These are phyloP conservation scores for Microctenopoma stevenorrisi DNA, from an alignment of 2,797 vertebrate genomes.

Conservation along the genomic window DNA sequence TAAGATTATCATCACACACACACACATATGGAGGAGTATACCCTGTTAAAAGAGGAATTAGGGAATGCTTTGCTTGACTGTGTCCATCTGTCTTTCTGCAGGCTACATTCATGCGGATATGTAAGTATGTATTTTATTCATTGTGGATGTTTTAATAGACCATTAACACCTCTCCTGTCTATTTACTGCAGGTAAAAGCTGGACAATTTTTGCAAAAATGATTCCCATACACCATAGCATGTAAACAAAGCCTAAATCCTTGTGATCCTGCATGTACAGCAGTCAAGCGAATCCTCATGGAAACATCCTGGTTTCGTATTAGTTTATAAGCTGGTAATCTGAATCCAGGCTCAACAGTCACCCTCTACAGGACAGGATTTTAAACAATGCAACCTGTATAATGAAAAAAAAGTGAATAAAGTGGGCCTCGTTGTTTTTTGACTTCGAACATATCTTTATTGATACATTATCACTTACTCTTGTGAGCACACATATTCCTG, in stretches of 20 bases:
- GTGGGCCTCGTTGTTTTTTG: not conserved
- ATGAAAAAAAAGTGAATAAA: not conserved
- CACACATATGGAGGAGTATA: not conserved
- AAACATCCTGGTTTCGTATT: not conserved
- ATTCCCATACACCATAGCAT: not conserved
- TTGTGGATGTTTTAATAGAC: not conserved
- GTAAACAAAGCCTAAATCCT: not conserved
- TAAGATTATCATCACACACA: constrained; percentile 11
- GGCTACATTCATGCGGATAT: constrained; percentile 5
- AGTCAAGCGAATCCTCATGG: not conserved
- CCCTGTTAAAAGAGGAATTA: constrained; percentile 10
- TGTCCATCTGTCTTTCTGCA: constrained; percentile 10
- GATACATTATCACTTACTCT: not conserved
- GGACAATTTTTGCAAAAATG: not conserved
- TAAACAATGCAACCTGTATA: not conserved
- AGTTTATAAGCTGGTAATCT: not conserved
- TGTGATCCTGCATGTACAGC: not conserved
- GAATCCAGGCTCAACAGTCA: not conserved
- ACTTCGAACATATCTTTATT: not conserved
- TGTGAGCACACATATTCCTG: not conserved
- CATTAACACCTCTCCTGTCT: not conserved
- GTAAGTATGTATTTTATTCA: not conserved
- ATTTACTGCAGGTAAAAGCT: not conserved
- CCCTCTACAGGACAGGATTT: not conserved
- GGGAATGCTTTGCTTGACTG: constrained; percentile 4